Base-by-base conservation (phyloP, 2,797 vertebrate genomes). In the Euphonia xanthogaster region DNA sequence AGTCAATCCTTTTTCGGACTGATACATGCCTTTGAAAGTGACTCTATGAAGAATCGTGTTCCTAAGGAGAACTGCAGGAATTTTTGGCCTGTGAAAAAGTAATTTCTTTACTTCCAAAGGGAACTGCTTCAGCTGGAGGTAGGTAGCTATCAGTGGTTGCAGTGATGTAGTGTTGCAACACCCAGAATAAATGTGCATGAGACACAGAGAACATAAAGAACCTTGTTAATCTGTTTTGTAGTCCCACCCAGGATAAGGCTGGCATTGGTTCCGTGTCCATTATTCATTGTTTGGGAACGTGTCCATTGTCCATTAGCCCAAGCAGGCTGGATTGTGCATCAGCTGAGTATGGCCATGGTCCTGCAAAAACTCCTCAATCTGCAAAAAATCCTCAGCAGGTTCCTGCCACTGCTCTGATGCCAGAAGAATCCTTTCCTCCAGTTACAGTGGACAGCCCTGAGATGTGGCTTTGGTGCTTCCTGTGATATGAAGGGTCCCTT, bases 341-440 rank as follows among this genome's bases (percentile, higher is more conserved):
- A n/a, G n/a, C n/a, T n/a, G n/a, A n/a, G n/a, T n/a, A n/a, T n/a
- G n/a, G n/a, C n/a, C n/a, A n/a, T n/a, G n/a, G n/a, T n/a, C n/a
- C n/a, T n/a, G n/a, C n/a, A n/a, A n/a, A n/a, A n/a, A n/a, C n/a
- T n/a, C n/a, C n/a, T n/a, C n/a, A n/a, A n/a, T n/a, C n/a, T n/a
- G n/a, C n/a, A n/a, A n/a, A n/a, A n/a, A n/a, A n/a, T n/a, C n/a
- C n/a, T n/a, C n/a, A n/a, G n/a, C n/a, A n/a, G 14, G 3, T 33
- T 86, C 23, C 50, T 88, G 53, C 21, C 11, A 0, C n/a, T 67
- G 10, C 40, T 61, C 48, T 0, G 0, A 5, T 53, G 37, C 42
- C 30, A 35, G 30, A 30, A 39, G 28, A 67, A 33, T 83, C 45
- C 42, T 55, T 76, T 55, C 18, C 31, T 33, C 9, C 65, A n/a